These are phyloP conservation scores for Lycaena phlaeas DNA, from an alignment of 2,888 invertebrate genomes.

Conservation along the genomic window DNA sequence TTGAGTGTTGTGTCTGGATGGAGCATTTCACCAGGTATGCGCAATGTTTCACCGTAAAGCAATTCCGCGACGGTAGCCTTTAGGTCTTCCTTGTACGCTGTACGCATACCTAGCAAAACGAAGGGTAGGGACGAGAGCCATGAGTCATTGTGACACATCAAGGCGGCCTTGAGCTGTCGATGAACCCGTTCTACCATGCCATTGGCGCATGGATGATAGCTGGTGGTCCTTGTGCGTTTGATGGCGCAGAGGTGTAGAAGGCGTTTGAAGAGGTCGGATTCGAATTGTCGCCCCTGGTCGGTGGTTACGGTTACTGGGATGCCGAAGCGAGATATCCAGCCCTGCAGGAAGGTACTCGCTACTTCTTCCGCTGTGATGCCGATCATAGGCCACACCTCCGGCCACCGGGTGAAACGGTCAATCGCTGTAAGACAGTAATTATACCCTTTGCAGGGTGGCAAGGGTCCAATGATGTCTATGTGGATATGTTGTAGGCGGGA, in stretches of 20 bases:
- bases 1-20: too few species aligned
- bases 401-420: too few species aligned
- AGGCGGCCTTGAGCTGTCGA: constrained; percentile 24
- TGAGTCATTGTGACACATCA: constrained; percentile 24
- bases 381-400: too few species aligned
- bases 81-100: constrained; percentile 16
- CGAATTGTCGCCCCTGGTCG: constrained; percentile 22
- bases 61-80: constrained; percentile 10
- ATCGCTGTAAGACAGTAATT: too few species aligned
- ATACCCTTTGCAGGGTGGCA: too few species aligned
- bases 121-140: constrained; percentile 14
- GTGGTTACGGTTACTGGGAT: constrained; percentile 16
- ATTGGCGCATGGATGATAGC: constrained; percentile 11
- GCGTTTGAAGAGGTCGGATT: constrained; percentile 16
- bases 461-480: too few species aligned
- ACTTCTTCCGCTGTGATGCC: constrained; percentile 25
- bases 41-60: too few species aligned
- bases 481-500: constrained; percentile 25
- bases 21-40: too few species aligned
- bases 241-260: constrained; percentile 9
- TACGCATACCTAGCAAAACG: constrained; percentile 16
- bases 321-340: constrained; percentile 22
- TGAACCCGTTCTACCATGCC: constrained; percentile 19
- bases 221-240: constrained; percentile 12
- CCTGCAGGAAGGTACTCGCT: constrained; percentile 14